These are phyloP conservation scores for Oryzias sinensis DNA, from an alignment of 2,797 vertebrate genomes.

Conservation along the genomic window DNA sequence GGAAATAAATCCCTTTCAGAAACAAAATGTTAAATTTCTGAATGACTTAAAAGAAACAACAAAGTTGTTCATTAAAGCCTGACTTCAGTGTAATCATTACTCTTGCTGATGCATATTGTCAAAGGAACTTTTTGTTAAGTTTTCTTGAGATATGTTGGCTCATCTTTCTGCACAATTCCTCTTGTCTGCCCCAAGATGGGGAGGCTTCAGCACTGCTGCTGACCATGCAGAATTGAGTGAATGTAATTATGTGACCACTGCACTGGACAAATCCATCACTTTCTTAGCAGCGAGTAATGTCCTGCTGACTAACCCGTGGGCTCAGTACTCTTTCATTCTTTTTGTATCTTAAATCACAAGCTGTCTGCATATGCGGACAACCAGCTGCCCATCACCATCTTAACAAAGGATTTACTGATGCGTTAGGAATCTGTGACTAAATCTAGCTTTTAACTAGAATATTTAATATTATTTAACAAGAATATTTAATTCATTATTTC, in stretches of 20 bases:
- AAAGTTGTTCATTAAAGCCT: too few species aligned
- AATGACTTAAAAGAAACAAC: too few species aligned
- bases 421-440: slow-evolving; percentile 10
- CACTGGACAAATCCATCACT: slow-evolving; percentile 76
- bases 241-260: slow-evolving; percentile 76
- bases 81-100: too few species aligned
- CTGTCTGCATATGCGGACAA: slow-evolving; percentile 38
- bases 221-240: slow-evolving; percentile 74
- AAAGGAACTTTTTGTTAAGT: slow-evolving; percentile 33
- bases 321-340: slow-evolving; percentile 41
- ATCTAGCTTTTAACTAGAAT: not conserved
- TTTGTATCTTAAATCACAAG: slow-evolving; percentile 61
- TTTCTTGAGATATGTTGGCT: slow-evolving; percentile 37
- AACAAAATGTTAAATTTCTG: too few species aligned
- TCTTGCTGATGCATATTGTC: slow-evolving; percentile 33
- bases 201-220: slow-evolving; percentile 68
- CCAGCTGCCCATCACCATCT: slow-evolving; percentile 52
- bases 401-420: slow-evolving; percentile 20
- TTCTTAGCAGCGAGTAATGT: slow-evolving; percentile 59
- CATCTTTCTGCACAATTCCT: slow-evolving; percentile 60
- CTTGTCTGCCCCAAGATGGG: slow-evolving; percentile 43
- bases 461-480: too few species aligned
- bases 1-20: too few species aligned
- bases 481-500: too few species aligned
- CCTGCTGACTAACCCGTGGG: slow-evolving; percentile 69